Base-by-base conservation (phyloP, 2,888 invertebrate genomes). In the Lapara coniferarum region DNA sequence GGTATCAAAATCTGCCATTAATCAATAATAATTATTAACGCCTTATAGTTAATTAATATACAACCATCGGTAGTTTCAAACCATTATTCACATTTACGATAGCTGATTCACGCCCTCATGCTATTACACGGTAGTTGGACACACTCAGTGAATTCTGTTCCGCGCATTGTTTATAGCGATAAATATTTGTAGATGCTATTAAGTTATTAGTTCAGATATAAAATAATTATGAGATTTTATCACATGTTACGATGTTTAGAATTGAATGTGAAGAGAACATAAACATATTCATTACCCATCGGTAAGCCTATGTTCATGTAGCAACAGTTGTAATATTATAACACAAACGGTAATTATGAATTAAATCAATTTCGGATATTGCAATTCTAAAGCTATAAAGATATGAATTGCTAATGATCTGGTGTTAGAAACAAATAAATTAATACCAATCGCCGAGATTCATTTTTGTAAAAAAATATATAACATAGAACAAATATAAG, bases 101-200 rank as follows among this genome's bases (percentile, higher is more conserved):
- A 19, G 51, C 25, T 37, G 37, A 13, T 51, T 30, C 14, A 30
- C 49, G 51, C 46, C n/a, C n/a, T 13, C 46, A 57, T 66, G 67
- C 75, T 73, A 78, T 84, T 87, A 82, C 69, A 74, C 80, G 81
- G 78, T 77, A 72, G 79, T 78, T 81, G 75, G 71, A 74, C 75
- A 77, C 76, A 71, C 73, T 76, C 12, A 71, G 78, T 80, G 78
- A 78, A 13, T 49, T 19, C 63, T 49, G 77, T 87, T 87, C 84
- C 87, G 84, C 75, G 79, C 76, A 79, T 81, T 84, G 81, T 81
- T 75, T 76, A 75, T 75, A 16, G 49, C 63, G 49, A 46, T 63
- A 19, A 46, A 63, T 46, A 49, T 59, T 44, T 16, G 59, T 46
- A 4, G 14, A 57, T 13, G 30, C 16, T 46, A 49, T 63, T 19